These are phyloP conservation scores for Nannoperca australis DNA, from an alignment of 2,797 vertebrate genomes.

Conservation along the genomic window DNA sequence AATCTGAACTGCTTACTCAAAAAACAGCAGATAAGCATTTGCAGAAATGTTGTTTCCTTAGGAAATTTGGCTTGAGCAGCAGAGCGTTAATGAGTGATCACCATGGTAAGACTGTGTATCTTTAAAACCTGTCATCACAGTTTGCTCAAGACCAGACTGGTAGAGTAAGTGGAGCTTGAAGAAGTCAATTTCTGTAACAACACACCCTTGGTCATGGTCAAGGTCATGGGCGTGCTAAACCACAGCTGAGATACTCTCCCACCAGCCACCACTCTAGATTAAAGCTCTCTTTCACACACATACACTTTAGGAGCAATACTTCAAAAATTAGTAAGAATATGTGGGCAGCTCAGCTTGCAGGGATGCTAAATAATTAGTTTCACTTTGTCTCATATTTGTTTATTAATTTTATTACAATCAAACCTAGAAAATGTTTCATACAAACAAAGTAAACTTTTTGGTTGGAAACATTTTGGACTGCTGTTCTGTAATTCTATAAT, in stretches of 20 bases:
- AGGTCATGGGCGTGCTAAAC: constrained; percentile 48
- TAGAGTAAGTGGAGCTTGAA: constrained; percentile 63
- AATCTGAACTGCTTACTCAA: constrained; percentile 11
- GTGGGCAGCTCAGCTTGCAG: constrained; percentile 22
- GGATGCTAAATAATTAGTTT: constrained; percentile 3
- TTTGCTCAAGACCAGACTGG: constrained; percentile 34
- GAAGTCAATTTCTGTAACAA: constrained; percentile 64
- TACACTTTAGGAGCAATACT: background rate
- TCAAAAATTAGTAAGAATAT: constrained; percentile 4
- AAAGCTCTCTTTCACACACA: constrained; percentile 20
- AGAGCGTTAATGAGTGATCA: constrained; percentile 49
- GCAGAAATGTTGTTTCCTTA: constrained; percentile 21
- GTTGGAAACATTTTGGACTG: background rate
- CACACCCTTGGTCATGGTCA: constrained; percentile 37
- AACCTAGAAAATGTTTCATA: background rate
- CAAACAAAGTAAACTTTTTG: background rate
- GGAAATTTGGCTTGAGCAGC: constrained; percentile 31
- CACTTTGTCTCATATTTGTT: background rate
- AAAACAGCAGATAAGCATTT: constrained; percentile 20
- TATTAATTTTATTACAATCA: constrained; percentile 3
- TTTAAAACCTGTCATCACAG: constrained; percentile 41
- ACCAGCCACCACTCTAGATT: constrained; percentile 45
- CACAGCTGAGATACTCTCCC: constrained; percentile 40
- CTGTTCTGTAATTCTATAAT: background rate
- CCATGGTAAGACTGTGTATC: constrained; percentile 3